These are phyloP conservation scores for Micromussa lordhowensis DNA, from an alignment of 92 coral and sea anemone species.

Conservation along the genomic window DNA sequence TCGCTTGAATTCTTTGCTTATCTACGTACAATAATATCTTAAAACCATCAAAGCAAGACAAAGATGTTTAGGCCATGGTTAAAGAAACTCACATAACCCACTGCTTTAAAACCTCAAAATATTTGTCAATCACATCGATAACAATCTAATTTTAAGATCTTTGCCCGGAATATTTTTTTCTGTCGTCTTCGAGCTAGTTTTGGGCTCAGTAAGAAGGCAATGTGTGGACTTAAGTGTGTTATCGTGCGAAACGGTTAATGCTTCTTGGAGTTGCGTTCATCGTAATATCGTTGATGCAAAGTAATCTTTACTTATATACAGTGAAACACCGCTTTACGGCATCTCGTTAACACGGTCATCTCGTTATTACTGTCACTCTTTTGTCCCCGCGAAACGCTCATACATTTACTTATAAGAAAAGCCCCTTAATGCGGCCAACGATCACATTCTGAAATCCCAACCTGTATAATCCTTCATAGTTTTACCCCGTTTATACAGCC, in stretches of 20 bases:
- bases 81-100: neutral
- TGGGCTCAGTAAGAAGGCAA: neutral
- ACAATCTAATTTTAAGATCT: neutral
- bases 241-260: neutral
- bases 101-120: neutral
- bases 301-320: too few species aligned
- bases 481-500: too few species aligned
- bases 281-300: too few species aligned
- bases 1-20: conserved; percentile 1
- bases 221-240: neutral
- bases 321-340: too few species aligned
- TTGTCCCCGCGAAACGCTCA: too few species aligned
- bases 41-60: neutral
- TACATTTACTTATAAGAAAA: too few species aligned
- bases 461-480: too few species aligned
- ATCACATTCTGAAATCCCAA: too few species aligned
- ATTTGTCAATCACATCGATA: neutral
- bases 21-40: neutral
- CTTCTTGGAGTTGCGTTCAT: neutral
- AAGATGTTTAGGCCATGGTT: too few species aligned
- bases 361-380: too few species aligned
- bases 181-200: neutral
- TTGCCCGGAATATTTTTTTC: neutral
- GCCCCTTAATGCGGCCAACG: too few species aligned
- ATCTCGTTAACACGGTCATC: too few species aligned